phyloP scores from a whole-genome alignment of 1,140 invertebrate genomes.

The Ericerus pela region DNA sequence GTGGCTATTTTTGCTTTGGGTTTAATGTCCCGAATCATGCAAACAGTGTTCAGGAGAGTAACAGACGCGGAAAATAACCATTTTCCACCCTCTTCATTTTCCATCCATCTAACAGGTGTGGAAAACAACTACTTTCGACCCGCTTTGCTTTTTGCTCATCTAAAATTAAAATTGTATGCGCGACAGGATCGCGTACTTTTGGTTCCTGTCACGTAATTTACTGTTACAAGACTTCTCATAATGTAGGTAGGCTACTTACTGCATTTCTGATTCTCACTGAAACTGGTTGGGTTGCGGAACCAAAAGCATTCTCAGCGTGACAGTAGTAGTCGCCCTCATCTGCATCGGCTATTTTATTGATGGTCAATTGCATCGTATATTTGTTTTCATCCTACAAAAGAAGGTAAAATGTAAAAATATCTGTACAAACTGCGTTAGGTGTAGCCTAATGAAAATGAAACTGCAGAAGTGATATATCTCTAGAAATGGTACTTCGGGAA shows the following conservation, averaged over 20 bases:
- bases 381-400: slow-evolving; percentile 36
- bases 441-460: too few species aligned
- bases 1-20: too few species aligned
- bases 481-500: too few species aligned
- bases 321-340: slow-evolving; percentile 66
- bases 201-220: not conserved
- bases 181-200: not conserved
- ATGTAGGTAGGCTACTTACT: slow-evolving; percentile 20
- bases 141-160: too few species aligned
- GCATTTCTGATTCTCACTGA: slow-evolving; percentile 49
- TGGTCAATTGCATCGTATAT: slow-evolving; percentile 53
- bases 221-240: not conserved
- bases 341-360: slow-evolving; percentile 47
- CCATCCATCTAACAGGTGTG: too few species aligned
- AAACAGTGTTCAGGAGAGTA: too few species aligned
- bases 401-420: slow-evolving; percentile 5
- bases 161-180: too few species aligned
- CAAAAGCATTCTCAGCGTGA: slow-evolving; percentile 64
- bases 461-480: too few species aligned
- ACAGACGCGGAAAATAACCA: not conserved
- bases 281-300: slow-evolving; percentile 48
- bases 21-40: too few species aligned
- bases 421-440: too few species aligned
- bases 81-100: too few species aligned
- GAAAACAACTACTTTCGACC: too few species aligned